Evolutionary conservation across 2,113 vertebrate species (phyloP), one percentile per base, ranked within the genome.

Genomic region (Syngnathus floridae): DNA sequence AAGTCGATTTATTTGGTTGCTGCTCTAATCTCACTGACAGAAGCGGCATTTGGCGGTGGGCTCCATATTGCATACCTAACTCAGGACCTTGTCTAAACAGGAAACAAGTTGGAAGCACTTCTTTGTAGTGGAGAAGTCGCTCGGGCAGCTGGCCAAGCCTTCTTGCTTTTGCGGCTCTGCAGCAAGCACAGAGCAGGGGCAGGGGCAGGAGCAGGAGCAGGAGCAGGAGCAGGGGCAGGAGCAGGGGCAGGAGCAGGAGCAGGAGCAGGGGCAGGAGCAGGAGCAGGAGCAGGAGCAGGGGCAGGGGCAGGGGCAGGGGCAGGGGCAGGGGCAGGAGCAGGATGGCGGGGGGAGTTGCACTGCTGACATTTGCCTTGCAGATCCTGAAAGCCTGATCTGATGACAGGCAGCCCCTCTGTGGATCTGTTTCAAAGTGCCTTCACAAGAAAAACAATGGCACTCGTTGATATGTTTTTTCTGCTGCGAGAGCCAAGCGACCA

Each of bases 21-120:
- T 37, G 21, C 65, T 71, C 61, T 67, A 36, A 72, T 60, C 83
- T 71, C 65, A 37, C 57, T 68, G 64, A 75, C 51, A 31, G 26
- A 31, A 31, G 26, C 26, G 26, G 49, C 67, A 62, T 41, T 80
- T 56, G 56, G 71, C 68, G 68, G 61, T 57, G 63, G 73, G 78
- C 75, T 45, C 79, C 70, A 60, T 66, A 61, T 37, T 71, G 79
- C 82, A 86, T 85, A 78, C 78, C 83, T 85, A 78, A 76, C 83
- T 80, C 69, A 77, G 80, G 69, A 75, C 73, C 74, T 82, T 88
- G 84, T 89, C 84, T 87, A 89, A 89, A 89, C 88, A 89, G 83
- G 81, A 89, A 72, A 73, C 79, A 78, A 70, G 75, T 74, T 76
- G 82, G 78, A 85, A 83, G 86, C 80, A 83, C 76, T 83, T 73